These are phyloP conservation scores for Eugnorisma glareosa DNA, from an alignment of 2,888 invertebrate genomes.

Conservation along the genomic window DNA sequence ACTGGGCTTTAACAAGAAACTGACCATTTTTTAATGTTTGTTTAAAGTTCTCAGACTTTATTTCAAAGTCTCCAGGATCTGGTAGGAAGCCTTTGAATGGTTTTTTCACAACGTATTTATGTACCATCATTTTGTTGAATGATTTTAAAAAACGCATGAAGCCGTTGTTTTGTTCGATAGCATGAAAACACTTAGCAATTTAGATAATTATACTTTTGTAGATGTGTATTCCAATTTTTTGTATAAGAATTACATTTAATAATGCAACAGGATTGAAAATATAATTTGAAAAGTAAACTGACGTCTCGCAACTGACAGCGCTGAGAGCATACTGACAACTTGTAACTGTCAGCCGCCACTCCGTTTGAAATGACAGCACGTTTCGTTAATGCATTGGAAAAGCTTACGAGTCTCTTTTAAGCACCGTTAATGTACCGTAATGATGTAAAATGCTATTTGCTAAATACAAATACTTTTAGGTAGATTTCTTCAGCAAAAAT, in stretches of 20 bases:
- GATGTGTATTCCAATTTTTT: neutral
- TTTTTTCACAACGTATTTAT: conserved; percentile 71
- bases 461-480: too few relatives aligned
- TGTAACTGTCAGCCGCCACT: conserved; percentile 44
- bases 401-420: conserved; percentile 16
- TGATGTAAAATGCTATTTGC: conserved; percentile 9
- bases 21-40: conserved; percentile 83
- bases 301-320: conserved; percentile 41
- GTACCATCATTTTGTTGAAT: conserved; percentile 53
- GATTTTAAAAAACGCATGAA: conserved; percentile 5
- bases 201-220: neutral
- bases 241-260: neutral
- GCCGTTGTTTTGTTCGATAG: neutral
- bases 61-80: conserved; percentile 78
- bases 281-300: conserved; percentile 25
- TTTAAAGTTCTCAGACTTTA: conserved; percentile 81
- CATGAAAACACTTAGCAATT: neutral
- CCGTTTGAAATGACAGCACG: conserved; percentile 34
- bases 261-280: conserved; percentile 7
- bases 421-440: conserved; percentile 1
- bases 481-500: too few relatives aligned
- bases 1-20: conserved; percentile 91
- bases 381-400: conserved; percentile 56
- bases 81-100: conserved; percentile 79
- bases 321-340: conserved; percentile 49